phyloP scores from a whole-genome alignment of 2,113 vertebrate genomes.

The Cynopterus brachyotis region DNA sequence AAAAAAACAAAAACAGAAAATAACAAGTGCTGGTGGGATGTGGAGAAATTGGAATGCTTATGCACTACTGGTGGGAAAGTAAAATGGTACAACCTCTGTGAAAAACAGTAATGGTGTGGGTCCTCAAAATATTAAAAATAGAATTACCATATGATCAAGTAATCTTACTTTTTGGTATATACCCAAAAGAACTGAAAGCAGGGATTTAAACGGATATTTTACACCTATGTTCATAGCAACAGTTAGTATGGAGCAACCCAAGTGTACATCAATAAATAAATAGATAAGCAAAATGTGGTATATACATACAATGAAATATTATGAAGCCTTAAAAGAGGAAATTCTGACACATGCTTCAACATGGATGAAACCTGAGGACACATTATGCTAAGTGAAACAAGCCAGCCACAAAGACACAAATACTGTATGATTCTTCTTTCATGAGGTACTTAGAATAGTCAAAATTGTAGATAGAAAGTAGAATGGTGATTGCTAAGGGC shows the following conservation, averaged over 20 bases:
- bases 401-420: background rate
- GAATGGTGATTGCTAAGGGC: background rate
- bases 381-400: background rate
- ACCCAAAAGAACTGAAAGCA: background rate
- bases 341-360: background rate
- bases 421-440: background rate
- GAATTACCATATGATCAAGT: background rate
- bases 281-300: background rate
- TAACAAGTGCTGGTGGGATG: background rate
- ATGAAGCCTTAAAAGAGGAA: background rate
- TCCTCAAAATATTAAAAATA: slow-evolving; percentile 18
- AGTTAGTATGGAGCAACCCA: background rate
- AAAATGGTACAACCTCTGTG: background rate
- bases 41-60: background rate
- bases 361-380: background rate
- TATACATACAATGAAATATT: background rate
- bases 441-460: background rate
- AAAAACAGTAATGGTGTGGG: background rate
- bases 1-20: background rate
- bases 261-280: background rate
- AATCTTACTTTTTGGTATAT: background rate
- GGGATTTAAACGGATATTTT: background rate
- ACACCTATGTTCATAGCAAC: background rate
- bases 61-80: background rate
- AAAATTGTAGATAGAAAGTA: background rate